phyloP scores from a whole-genome alignment of 1,140 invertebrate species.

The Lanistes nyassanus region DNA sequence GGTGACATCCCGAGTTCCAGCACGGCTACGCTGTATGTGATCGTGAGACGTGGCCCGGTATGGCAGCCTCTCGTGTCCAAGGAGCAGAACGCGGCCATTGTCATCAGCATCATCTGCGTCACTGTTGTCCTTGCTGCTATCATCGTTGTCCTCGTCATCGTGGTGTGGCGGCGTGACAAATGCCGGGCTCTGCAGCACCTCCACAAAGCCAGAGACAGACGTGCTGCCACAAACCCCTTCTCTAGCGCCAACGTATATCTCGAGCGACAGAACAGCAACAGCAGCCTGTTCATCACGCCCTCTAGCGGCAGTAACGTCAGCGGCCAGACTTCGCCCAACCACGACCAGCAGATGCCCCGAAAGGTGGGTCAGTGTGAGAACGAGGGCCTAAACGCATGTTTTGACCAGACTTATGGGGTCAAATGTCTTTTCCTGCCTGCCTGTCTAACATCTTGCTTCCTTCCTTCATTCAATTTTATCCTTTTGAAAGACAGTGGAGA shows the following conservation, averaged over 20 bases:
- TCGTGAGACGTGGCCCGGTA: constrained; percentile 20
- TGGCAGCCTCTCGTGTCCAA: constrained; percentile 6
- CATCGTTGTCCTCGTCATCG: constrained; percentile 24
- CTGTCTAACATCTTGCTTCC: not conserved
- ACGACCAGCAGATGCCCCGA: not conserved
- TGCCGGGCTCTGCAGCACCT: constrained; percentile 25
- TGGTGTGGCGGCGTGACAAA: constrained; percentile 26
- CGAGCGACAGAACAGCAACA: constrained; percentile 14
- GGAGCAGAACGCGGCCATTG: constrained; percentile 22
- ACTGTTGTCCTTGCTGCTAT: constrained; percentile 26
- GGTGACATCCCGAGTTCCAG: constrained; percentile 16
- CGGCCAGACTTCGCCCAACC: constrained; percentile 1
- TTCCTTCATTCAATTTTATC: not conserved
- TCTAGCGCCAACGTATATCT: constrained; percentile 5
- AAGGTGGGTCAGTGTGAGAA: constrained; percentile 16
- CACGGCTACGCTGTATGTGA: constrained; percentile 1
- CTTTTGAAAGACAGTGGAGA: too few relatives aligned
- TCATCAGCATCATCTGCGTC: constrained; percentile 28
- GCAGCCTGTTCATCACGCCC: constrained; percentile 18
- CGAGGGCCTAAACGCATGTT: not conserved
- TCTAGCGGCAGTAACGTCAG: not conserved
- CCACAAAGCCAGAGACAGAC: constrained; percentile 10
- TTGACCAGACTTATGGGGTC: not conserved
- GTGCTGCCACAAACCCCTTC: not conserved
- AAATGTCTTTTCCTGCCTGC: too few relatives aligned